Evolutionary conservation across 2,113 vertebrate species (phyloP).

Genomic region (Oreotrochilus melanogaster): DNA sequence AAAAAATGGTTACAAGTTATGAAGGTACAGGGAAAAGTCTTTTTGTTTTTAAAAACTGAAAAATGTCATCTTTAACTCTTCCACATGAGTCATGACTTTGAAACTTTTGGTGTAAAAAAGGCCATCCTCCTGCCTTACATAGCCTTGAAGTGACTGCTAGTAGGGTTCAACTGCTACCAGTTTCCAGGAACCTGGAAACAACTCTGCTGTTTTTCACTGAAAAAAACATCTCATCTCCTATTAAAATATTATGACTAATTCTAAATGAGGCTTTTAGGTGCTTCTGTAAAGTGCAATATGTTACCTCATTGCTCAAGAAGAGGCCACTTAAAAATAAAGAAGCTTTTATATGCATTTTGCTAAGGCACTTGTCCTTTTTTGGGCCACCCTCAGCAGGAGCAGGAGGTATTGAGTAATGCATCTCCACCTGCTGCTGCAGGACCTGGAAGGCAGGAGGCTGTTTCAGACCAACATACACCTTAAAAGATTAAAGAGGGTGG

Average conservation of each 20-base stretch:
- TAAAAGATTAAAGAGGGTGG: background rate
- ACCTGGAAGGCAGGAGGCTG: background rate
- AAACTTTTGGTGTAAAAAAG: background rate
- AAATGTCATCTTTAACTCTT: background rate
- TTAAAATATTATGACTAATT: background rate
- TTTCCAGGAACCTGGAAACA: background rate
- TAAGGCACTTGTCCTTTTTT: background rate
- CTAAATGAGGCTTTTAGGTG: background rate
- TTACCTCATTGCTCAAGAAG: background rate
- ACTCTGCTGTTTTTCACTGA: background rate
- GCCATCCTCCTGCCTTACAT: background rate
- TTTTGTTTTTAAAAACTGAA: background rate
- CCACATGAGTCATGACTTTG: background rate
- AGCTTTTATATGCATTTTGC: background rate
- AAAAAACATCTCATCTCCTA: background rate
- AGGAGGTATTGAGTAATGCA: background rate
- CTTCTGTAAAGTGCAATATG: background rate
- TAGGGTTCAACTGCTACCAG: background rate
- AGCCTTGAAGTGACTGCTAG: background rate
- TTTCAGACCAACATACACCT: fast-evolving
- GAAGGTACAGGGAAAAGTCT: background rate
- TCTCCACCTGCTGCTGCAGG: background rate
- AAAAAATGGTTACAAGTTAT: background rate
- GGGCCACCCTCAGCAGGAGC: background rate
- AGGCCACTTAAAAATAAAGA: background rate